Evolutionary conservation across 2,113 vertebrate genomes (phyloP).

Genomic region (Cynocephalus volans): DNA sequence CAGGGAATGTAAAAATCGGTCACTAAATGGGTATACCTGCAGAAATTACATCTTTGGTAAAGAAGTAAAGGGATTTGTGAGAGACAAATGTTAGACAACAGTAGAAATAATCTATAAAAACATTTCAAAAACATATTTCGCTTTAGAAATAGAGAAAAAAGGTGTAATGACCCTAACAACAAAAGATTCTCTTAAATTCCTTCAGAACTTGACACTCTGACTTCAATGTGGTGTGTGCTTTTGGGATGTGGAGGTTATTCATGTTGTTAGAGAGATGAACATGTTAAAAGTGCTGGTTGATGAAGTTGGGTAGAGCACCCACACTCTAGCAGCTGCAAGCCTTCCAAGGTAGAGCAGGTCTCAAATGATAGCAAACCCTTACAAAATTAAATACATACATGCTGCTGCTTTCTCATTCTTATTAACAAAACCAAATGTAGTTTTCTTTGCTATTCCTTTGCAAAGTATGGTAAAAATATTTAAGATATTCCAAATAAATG

Average conservation of each 20-base stretch:
- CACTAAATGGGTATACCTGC: background rate
- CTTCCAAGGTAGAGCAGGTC: background rate
- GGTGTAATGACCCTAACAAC: background rate
- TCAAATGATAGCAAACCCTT: background rate
- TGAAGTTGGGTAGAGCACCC: fast-evolving
- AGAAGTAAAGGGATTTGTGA: background rate
- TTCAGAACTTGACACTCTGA: background rate
- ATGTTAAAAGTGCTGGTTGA: background rate
- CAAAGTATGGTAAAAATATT: background rate
- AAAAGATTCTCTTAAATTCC: background rate
- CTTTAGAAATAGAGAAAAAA: background rate
- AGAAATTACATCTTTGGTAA: background rate
- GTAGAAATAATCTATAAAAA: background rate
- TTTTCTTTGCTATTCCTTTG: background rate
- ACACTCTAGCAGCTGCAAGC: fast-evolving
- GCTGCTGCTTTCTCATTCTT: background rate
- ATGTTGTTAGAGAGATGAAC: background rate
- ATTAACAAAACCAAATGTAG: background rate
- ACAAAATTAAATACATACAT: background rate
- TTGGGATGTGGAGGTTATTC: background rate
- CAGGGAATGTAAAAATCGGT: background rate
- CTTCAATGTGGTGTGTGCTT: background rate
- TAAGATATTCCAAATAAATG: background rate
- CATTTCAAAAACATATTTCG: background rate
- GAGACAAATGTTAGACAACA: background rate